A percentile compares a stretch with the other conserved stretches of the same genome.
phyloP scores from a whole-genome alignment of 2,797 vertebrate species.

The Anguilla megastoma region DNA sequence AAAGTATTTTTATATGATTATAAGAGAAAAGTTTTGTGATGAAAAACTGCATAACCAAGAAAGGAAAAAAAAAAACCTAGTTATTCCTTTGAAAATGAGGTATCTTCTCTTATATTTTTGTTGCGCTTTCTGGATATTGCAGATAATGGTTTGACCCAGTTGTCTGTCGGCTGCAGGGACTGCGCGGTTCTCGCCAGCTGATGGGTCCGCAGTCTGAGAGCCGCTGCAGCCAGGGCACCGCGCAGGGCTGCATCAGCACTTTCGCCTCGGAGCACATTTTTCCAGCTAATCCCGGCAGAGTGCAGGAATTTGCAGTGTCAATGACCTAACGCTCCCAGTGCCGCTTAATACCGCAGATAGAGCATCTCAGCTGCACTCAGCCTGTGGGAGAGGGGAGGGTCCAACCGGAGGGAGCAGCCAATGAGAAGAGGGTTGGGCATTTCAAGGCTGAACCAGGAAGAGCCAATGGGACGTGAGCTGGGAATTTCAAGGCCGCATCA shows the following conservation, averaged over 20 bases:
- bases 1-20: no score
- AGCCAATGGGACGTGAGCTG: background rate
- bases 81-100: no score
- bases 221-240: slow-evolving; percentile 40
- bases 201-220: slow-evolving; percentile 44
- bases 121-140: background rate
- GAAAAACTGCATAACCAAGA: no score
- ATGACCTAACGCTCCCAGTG: slow-evolving; percentile 48
- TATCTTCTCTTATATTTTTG: no score
- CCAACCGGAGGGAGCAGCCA: slow-evolving; percentile 47
- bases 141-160: no score
- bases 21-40: no score
- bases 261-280: slow-evolving; percentile 42
- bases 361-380: slow-evolving; percentile 54
- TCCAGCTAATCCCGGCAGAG: slow-evolving; percentile 46
- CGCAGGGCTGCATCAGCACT: slow-evolving; percentile 34
- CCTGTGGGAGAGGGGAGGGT: slow-evolving; percentile 61
- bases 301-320: slow-evolving; percentile 39
- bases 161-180: no score
- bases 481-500: no score
- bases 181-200: background rate
- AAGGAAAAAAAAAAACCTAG: no score
- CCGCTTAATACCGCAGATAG: slow-evolving; percentile 53
- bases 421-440: background rate
- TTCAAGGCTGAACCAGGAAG: background rate